phyloP scores from a whole-genome alignment of 2,113 vertebrate species.

The Eurystomus gularis region DNA sequence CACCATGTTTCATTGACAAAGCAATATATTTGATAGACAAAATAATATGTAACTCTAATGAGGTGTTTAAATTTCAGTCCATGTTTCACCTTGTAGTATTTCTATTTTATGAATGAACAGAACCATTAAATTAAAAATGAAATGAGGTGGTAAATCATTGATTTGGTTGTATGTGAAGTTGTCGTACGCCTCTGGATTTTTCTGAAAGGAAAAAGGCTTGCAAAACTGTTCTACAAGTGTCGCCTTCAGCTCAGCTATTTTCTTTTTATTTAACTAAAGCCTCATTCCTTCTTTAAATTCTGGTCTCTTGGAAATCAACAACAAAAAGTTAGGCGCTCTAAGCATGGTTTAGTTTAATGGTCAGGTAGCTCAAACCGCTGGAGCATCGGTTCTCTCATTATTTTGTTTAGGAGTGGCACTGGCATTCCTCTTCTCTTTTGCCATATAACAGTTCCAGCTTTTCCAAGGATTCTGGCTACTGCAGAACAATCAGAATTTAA shows the following conservation, averaged over 20 bases:
- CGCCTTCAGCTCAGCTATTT: not conserved
- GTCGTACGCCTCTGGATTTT: conserved; percentile 8
- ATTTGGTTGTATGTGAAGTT: conserved; percentile 14
- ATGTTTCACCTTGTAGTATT: conserved; percentile 67
- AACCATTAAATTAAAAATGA: conserved; percentile 70
- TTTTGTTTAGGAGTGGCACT: not conserved
- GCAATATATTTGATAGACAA: conserved; percentile 59
- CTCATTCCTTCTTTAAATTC: not conserved
- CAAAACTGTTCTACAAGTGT: not conserved
- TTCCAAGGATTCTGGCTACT: not conserved
- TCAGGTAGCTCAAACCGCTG: not conserved
- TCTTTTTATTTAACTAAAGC: not conserved
- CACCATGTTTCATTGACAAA: conserved; percentile 60
- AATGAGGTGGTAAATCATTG: conserved; percentile 70
- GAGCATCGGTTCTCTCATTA: accelerated
- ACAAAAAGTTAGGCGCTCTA: not conserved
- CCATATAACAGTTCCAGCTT: not conserved
- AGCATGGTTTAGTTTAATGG: not conserved
- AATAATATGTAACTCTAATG: conserved; percentile 68
- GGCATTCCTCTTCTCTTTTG: accelerated
- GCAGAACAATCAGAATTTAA: not conserved
- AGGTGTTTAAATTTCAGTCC: conserved; percentile 68
- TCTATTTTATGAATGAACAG: conserved; percentile 69
- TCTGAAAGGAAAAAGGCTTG: not conserved
- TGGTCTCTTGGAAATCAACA: not conserved